Evolutionary conservation across 1,140 invertebrate genomes (phyloP), one percentile per base, ranked within the genome.

Genomic region (Cyrtorhinus lividipennis): DNA sequence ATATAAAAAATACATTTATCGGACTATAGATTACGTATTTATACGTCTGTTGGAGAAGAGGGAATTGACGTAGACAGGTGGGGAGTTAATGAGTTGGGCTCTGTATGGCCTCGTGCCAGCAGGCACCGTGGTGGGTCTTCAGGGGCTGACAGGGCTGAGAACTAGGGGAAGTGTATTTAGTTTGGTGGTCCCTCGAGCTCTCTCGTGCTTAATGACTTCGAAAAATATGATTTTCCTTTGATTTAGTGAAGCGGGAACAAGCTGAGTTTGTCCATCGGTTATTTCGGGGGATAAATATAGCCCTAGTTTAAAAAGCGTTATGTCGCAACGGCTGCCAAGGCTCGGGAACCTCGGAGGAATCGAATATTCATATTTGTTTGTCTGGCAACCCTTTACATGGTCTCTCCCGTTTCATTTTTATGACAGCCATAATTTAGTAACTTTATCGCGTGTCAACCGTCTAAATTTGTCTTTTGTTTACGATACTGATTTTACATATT

Each of bases 191-290:
- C 20, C 48, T 5, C 48, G 5, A 8, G 5, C 30, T 38, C 15
- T 15, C 30, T 38, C 30, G 5, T 38, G 5, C 48, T 53, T 53
- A 53, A 53, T 53, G 48, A 53, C 48, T 53, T 53, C 48, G 20
- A 53, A 53, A 53, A 53, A 53, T 53, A 53, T 53, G 48, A 53
- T 53, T 53, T 53, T 20, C 8, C 20, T 53, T 53, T 53, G 48
- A 53, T 53, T 53, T 53, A 53, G 8, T 53, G 48, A 53, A 53
- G 48, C 48, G 48, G 48, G 48, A 53, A 53, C 48, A 53, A 20
- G 8, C 38, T 8, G 12, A 22, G 48, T 12, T 53, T 53, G 48
- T 53, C 8, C 18, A 53, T 44, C 38, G 38, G 38, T n/a, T 44
- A n/a, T 10, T 8, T 8, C 8, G n/a, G 38, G 27, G 5, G 8